Evolutionary conservation across 2,888 invertebrate species (phyloP).

Genomic region (Caenorhabditis plicata): DNA sequence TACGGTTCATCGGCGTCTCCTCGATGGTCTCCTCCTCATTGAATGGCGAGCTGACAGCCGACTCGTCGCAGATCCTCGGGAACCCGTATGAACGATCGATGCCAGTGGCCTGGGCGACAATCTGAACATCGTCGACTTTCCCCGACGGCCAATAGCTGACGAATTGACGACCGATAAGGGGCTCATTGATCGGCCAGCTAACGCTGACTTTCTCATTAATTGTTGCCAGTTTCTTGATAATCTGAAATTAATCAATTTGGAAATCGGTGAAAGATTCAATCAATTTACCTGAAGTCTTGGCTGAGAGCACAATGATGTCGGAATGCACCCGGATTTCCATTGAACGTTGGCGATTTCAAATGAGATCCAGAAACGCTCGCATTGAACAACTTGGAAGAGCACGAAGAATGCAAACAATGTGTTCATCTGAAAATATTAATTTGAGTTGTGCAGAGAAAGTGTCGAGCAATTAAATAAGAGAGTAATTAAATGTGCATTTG

Average conservation of each 20-base stretch:
- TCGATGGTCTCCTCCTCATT: constrained; percentile 11
- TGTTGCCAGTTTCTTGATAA: constrained; percentile 40
- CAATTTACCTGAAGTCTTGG: constrained; percentile 47
- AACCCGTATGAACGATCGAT: constrained; percentile 59
- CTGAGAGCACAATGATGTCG: constrained; percentile 53
- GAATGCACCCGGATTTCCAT: constrained; percentile 57
- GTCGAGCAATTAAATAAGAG: too few species aligned
- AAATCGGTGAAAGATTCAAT: constrained; percentile 3
- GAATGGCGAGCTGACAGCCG: constrained; percentile 40
- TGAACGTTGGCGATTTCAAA: constrained; percentile 50
- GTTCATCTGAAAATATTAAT: too few species aligned
- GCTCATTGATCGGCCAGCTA: constrained; percentile 46
- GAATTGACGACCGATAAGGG: constrained; percentile 10
- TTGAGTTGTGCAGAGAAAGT: too few species aligned
- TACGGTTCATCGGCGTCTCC: constrained; percentile 4
- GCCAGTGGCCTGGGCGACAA: constrained; percentile 52
- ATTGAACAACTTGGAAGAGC: too few species aligned
- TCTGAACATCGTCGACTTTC: constrained; percentile 38
- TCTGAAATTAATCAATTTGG: constrained; percentile 11
- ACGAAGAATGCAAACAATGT: too few species aligned
- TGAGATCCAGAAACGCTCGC: constrained; percentile 56
- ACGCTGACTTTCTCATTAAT: constrained; percentile 38
- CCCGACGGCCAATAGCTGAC: constrained; percentile 33
- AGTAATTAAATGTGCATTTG: too few species aligned
- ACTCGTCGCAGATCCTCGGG: constrained; percentile 58